Evolutionary conservation across 1,140 invertebrate species (phyloP).

Genomic region (Cotesia typhae): DNA sequence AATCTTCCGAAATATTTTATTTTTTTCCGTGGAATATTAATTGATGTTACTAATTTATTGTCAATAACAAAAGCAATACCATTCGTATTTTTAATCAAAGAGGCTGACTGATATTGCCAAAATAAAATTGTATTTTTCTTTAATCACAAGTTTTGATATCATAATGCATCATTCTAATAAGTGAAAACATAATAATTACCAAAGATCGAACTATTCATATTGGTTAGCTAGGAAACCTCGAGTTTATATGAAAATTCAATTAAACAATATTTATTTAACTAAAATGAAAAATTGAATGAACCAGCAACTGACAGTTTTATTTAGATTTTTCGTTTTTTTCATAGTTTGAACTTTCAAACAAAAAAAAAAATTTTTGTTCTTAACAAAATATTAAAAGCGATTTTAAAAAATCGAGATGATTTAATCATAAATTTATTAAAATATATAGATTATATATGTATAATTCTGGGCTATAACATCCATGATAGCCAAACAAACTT

Average conservation of each 20-base stretch:
- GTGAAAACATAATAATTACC: conserved; percentile 46
- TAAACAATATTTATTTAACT: conserved; percentile 32
- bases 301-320: conserved; percentile 47
- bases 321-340: conserved; percentile 49
- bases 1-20: no score
- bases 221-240: conserved; percentile 43
- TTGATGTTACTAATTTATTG: no score
- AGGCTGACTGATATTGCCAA: conserved; percentile 67
- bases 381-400: conserved; percentile 24
- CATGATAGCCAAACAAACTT: conserved; percentile 54
- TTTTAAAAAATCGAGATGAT: conserved; percentile 48
- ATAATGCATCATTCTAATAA: conserved; percentile 7
- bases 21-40: no score
- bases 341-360: conserved; percentile 49
- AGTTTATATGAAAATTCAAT: conserved; percentile 41
- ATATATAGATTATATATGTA: conserved; percentile 5
- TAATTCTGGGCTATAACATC: conserved; percentile 62
- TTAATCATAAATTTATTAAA: conserved; percentile 49
- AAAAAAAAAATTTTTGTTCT: background rate
- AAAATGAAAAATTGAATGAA: conserved; percentile 36
- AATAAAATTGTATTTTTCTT: conserved; percentile 48
- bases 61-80: conserved; percentile 35
- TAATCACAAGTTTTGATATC: conserved; percentile 22
- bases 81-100: conserved; percentile 55
- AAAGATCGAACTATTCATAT: conserved; percentile 47